Base-by-base conservation (phyloP, 1,140 invertebrate species). In the Meteorus sp. region DNA sequence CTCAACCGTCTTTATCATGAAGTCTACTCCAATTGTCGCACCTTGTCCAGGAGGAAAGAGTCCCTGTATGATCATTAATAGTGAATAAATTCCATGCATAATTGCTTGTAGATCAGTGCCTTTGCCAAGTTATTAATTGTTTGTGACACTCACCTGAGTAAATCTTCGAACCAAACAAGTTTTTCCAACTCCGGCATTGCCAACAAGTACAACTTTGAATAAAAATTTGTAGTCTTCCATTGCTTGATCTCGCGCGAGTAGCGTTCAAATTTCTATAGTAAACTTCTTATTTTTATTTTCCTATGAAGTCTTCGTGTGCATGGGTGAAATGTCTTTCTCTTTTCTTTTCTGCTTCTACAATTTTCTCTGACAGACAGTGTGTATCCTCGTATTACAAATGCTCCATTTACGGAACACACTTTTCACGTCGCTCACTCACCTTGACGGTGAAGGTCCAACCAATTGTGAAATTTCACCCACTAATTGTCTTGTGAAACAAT, bases 201-300 rank as follows among this genome's bases (percentile, higher is more conserved):
- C 94, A 60, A 97, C 93, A 37, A 95, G 80, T 48, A 97, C 94
- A 66, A 98, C 95, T 90, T 98, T 98, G 78, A 98, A 98, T 61
- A 97, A 83, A 85, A 96, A 98, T 81, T 97, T 97, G 80, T 97
- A 97, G 83, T 98, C 95, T 81, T 98, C 95, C 95, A 98, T 98
- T 69, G 70, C 67, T 65, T 69, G 48, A 45, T 37, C 51, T 37
- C 11, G 47, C 44, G 19, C 27, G n/a, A n/a, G n/a, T n/a, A n/a
- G n/a, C n/a, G n/a, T n/a, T n/a, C n/a, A n/a, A n/a, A n/a, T n/a
- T n/a, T n/a, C n/a, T n/a, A n/a, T n/a, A n/a, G n/a, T n/a, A n/a
- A n/a, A n/a, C n/a, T n/a, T n/a, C n/a, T n/a, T n/a, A n/a, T n/a
- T n/a, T n/a, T n/a, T n/a, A n/a, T n/a, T n/a, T n/a, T n/a, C n/a